Conservation (phyloP, 64 coral and sea anemone genomes). For the Astreopora myriophthalma region DNA sequence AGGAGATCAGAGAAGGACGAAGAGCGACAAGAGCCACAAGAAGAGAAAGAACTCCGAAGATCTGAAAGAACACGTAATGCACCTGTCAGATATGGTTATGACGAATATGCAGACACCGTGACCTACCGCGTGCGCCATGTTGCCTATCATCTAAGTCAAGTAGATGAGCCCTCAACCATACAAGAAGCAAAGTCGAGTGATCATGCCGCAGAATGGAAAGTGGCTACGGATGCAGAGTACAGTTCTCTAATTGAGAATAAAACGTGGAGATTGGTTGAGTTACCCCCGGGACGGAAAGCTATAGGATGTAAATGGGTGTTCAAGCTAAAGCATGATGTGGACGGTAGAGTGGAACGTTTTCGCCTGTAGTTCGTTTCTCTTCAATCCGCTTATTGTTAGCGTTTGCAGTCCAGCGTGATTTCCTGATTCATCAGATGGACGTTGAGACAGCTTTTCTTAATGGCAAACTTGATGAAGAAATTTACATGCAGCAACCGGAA, state of each 20-base stretch:
- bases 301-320: constrained; percentile 30
- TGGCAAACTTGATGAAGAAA: constrained; percentile 31
- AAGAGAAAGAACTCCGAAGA: neutral
- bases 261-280: constrained; percentile 8
- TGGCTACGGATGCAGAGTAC: constrained; percentile 7
- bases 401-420: constrained; percentile 23
- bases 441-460: neutral
- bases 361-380: constrained; percentile 43
- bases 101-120: constrained; percentile 21
- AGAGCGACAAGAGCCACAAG: too few relatives aligned
- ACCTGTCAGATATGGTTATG: constrained; percentile 38
- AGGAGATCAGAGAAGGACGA: neutral
- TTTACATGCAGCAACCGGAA: constrained; percentile 43
- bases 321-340: neutral
- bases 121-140: neutral
- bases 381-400: constrained; percentile 29
- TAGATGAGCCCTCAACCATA: neutral
- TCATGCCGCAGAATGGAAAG: constrained; percentile 1
- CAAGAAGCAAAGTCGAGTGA: constrained; percentile 6
- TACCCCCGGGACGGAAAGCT: neutral
- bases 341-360: constrained; percentile 36
- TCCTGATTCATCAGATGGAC: constrained; percentile 62
- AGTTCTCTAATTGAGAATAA: constrained; percentile 8
- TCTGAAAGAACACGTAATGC: constrained; percentile 16
- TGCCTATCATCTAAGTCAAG: neutral